Percentiles rank a stretch among this genome's conserved stretches.
Evolutionary conservation across 2,888 invertebrate species (phyloP).

Genomic region (Colletes collaris): DNA sequence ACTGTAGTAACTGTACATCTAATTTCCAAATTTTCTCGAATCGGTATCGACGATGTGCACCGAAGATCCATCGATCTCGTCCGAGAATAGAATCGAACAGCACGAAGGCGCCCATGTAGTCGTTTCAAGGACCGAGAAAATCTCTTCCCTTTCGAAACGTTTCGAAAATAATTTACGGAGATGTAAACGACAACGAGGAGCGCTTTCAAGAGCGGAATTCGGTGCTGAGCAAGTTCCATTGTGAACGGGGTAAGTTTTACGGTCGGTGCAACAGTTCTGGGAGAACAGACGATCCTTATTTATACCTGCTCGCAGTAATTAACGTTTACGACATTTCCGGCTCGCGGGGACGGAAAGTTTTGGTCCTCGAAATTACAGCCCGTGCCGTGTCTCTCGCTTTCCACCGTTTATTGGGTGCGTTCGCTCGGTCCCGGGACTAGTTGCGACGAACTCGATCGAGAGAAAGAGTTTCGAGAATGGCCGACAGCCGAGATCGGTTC

Average conservation of each 20-base stretch:
- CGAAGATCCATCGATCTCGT: too few relatives aligned
- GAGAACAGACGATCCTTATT: slow-evolving; percentile 51
- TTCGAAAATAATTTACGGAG: slow-evolving; percentile 36
- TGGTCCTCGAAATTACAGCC: slow-evolving; percentile 30
- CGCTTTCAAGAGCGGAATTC: slow-evolving; percentile 5
- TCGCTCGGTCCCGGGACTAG: slow-evolving; percentile 8
- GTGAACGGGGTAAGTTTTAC: slow-evolving; percentile 42
- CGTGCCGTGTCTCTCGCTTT: slow-evolving; percentile 28
- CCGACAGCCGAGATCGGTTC: slow-evolving; percentile 10
- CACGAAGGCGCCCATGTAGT: neutral
- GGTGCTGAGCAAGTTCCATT: slow-evolving; percentile 13
- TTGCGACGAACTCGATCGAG: slow-evolving; percentile 47
- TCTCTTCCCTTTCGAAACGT: neutral
- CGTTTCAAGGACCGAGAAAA: slow-evolving; percentile 14
- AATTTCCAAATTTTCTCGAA: too few relatives aligned
- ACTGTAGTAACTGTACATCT: too few relatives aligned
- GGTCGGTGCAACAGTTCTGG: slow-evolving; percentile 6
- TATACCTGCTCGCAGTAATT: slow-evolving; percentile 59
- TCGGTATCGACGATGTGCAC: too few relatives aligned
- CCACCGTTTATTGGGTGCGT: slow-evolving; percentile 37
- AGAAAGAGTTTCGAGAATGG: slow-evolving; percentile 21
- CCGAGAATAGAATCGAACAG: slow-evolving; percentile 3
- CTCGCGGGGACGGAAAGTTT: slow-evolving; percentile 19
- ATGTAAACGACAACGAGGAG: slow-evolving; percentile 11
- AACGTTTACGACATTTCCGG: slow-evolving; percentile 50